These are phyloP conservation scores for Meandrusa payeni DNA, from an alignment of 2,888 invertebrate species.

Conservation along the genomic window DNA sequence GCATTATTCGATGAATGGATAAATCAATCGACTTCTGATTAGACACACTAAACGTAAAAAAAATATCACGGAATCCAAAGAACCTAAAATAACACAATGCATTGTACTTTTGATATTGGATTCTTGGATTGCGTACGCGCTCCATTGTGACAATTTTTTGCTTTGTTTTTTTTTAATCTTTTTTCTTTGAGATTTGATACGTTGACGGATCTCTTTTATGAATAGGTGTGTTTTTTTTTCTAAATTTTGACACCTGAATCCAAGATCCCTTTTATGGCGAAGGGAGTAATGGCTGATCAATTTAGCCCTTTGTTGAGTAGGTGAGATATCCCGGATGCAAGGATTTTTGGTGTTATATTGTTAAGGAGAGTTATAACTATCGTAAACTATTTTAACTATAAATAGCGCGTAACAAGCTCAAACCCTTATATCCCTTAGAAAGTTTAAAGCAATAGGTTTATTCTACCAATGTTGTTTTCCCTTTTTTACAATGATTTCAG, in stretches of 20 bases:
- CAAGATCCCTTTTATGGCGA: conserved; percentile 50
- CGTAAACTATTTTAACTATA: conserved; percentile 19
- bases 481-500: no score
- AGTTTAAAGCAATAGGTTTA: no score
- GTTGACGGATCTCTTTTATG: conserved; percentile 62
- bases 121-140: conserved; percentile 65
- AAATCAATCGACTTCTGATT: conserved; percentile 26
- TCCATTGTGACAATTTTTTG: conserved; percentile 56
- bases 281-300: conserved; percentile 56
- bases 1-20: conserved; percentile 12
- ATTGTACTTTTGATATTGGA: conserved; percentile 62
- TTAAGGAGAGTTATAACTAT: conserved; percentile 19
- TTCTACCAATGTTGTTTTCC: no score
- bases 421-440: background rate
- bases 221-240: conserved; percentile 48
- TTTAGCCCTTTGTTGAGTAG: conserved; percentile 50
- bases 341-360: conserved; percentile 31
- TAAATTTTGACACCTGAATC: conserved; percentile 72
- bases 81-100: conserved; percentile 67
- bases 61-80: conserved; percentile 29
- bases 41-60: conserved; percentile 27
- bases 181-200: conserved; percentile 64
- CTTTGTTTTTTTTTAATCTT: conserved; percentile 33
- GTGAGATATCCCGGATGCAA: conserved; percentile 51
- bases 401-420: conserved; percentile 17